Evolutionary conservation across 2,797 vertebrate species (phyloP).

Genomic region (Chaetophractus vellerosus): DNA sequence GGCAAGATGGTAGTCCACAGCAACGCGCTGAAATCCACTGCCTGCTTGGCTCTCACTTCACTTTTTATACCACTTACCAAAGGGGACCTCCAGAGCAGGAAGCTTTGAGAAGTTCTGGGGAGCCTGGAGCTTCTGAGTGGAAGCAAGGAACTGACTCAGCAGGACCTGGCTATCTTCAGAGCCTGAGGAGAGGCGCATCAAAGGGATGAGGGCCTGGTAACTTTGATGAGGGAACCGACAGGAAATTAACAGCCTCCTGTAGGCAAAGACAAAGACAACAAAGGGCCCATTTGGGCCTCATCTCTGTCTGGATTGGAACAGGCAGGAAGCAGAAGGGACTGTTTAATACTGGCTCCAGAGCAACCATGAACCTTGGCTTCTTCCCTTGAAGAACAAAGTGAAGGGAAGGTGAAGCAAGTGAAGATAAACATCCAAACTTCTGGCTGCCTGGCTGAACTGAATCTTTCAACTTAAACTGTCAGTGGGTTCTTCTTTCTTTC

Average conservation of each 20-base stretch:
- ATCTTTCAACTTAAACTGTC: constrained; percentile 67
- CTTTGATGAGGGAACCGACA: constrained; percentile 84
- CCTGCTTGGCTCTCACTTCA: neutral
- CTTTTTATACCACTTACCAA: constrained; percentile 33
- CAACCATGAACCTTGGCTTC: constrained; percentile 28
- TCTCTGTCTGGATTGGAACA: constrained; percentile 40
- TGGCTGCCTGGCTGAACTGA: constrained; percentile 59
- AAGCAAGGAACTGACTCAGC: constrained; percentile 58
- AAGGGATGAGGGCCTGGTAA: constrained; percentile 31
- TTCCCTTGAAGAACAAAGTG: constrained; percentile 45
- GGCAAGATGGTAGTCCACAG: neutral
- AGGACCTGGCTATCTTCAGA: constrained; percentile 66
- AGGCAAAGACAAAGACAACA: constrained; percentile 76
- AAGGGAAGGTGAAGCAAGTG: constrained; percentile 75
- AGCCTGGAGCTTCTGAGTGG: constrained; percentile 5
- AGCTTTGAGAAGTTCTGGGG: constrained; percentile 8
- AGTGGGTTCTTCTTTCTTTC: neutral
- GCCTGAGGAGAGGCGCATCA: constrained; percentile 65
- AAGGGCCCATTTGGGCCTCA: constrained; percentile 57
- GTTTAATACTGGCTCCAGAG: constrained; percentile 63
- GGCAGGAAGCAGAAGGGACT: constrained; percentile 63
- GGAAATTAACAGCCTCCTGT: constrained; percentile 81
- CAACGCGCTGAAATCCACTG: neutral
- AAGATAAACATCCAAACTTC: constrained; percentile 74
- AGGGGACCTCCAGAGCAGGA: neutral